Base-by-base conservation (phyloP, 2,113 vertebrate species). In the Xyliphius kryptos region DNA sequence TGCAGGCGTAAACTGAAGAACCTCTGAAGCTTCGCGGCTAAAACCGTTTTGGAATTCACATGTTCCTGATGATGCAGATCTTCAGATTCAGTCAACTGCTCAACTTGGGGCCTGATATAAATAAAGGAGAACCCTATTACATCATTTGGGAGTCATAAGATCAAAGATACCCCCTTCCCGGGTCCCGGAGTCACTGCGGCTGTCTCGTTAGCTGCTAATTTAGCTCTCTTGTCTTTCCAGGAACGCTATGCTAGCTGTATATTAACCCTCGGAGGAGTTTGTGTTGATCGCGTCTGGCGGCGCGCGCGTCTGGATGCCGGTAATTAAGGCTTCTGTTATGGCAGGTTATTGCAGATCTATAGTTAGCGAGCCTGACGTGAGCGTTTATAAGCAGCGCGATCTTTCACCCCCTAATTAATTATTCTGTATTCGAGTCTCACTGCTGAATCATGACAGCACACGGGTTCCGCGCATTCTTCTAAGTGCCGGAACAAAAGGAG, bases 291-390 rank as follows among this genome's bases (percentile, higher is more conserved):
- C 40, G 54, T 69, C 36, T 73, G 62, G 71, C 56, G 17, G 54
- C 26, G 63, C 32, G 19, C 2, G 44, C 57, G 38, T 65, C 54
- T 52, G 22, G 44, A 76, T 66, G 60, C 16, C 22, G 6, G 62
- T 76, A 76, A 79, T 77, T 79, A 79, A 53, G 61, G 41, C 56
- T 46, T 72, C 55, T 57, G 49, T 63, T 66, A 41, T 43, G 52
- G 20, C 36, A 47, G 21, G 47, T 71, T 59, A 67, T 73, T 67
- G 61, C 47, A 64, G 57, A 69, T 69, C 51, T 41, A 36, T 19
- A 38, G 64, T 37, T 26, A 63, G 40, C 50, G 60, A 61, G 54
- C 40, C 43, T 47, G 67, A 72, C 48, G 54, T 48, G 32, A 58
- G 52, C 53, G 44, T 64, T 50, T 55, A 40, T 54, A 57, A 61